Base-by-base conservation (phyloP, 2,888 invertebrate species). In the Conchocele bisecta region DNA sequence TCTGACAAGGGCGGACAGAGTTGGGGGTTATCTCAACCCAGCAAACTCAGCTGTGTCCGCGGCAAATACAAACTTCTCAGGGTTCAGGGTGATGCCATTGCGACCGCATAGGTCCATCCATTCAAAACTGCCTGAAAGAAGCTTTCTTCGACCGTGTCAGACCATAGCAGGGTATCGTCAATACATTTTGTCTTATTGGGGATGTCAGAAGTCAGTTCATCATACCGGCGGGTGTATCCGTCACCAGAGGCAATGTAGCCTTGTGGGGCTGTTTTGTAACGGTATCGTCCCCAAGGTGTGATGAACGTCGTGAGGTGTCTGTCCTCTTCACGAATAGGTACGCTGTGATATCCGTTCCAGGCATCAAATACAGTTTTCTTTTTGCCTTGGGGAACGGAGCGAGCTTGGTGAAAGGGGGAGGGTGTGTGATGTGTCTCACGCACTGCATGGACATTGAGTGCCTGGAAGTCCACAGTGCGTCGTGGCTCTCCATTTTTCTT, bases 361-460 rank as follows among this genome's bases (percentile, higher is more conserved):
- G n/a, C n/a, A 51, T 73, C 69, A 48, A 74, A 53, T 3, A 79
- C 76, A 22, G 72, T 75, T 29, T 67, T 75, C 44, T 57, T 51
- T 13, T 33, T 71, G 4, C 58, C 20, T 9, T 44, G 63, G 42
- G 79, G 75, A 5, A 78, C 69, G 5, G 68, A 46, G 1, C 76
- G 26, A 28, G 79, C 81, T 37, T 82, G 78, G 28, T 76, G 75
- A 61, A 83, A 83, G 7, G 81, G 73, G 4, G 77, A 80, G 28
- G 68, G 76, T 7, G 75, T 80, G 65, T 82, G 75, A 48, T 75
- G 79, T 1, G 77, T 82, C 35, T 82, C 81, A 2, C 81, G 28
- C 0, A 50, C 48, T 0, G 78, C 77, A 59, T 79, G 72, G 3
- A 42, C 54, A 35, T 83, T 82, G 17, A 76, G 70, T 3, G 78